Evolutionary conservation across 2,888 invertebrate species (phyloP).

Genomic region (Drosophila gaucha): DNA sequence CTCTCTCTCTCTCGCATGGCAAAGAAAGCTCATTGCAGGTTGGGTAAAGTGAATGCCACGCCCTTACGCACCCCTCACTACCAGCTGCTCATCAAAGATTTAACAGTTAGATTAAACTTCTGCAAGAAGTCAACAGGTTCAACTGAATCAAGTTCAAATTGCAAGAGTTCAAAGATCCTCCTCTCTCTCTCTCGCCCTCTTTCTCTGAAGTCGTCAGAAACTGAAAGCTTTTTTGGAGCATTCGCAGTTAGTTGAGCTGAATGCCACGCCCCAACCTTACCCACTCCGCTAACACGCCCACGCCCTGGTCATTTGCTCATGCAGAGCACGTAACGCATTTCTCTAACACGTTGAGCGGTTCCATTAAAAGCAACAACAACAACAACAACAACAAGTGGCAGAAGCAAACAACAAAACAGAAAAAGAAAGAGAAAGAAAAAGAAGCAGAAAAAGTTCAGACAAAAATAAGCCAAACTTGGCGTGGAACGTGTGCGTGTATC

Average conservation of each 20-base stretch:
- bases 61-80: not conserved
- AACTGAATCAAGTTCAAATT: slow-evolving; percentile 4
- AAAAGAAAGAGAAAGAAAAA: slow-evolving; percentile 7
- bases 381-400: slow-evolving; percentile 24
- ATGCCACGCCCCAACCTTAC: slow-evolving; percentile 2
- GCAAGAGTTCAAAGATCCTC: slow-evolving; percentile 22
- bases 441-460: slow-evolving; percentile 31
- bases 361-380: slow-evolving; percentile 34
- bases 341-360: slow-evolving; percentile 55
- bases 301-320: slow-evolving; percentile 39
- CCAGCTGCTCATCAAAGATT: not conserved
- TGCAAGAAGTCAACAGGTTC: slow-evolving; percentile 6
- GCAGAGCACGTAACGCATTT: slow-evolving; percentile 77
- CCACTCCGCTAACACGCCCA: not conserved
- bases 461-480: slow-evolving; percentile 66
- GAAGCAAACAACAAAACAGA: slow-evolving; percentile 30
- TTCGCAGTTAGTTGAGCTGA: not conserved
- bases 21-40: not conserved
- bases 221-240: slow-evolving; percentile 3
- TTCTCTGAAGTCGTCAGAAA: not conserved
- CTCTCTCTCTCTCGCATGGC: not conserved
- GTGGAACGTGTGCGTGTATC: slow-evolving; percentile 54
- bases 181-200: not conserved
- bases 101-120: slow-evolving; percentile 4
- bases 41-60: not conserved